These are phyloP conservation scores for Rattus norvegicus DNA, from an alignment of 2,113 vertebrate species.

Conservation along the genomic window GRCr8 NC_086020.1:197763501-197764000, in stretches of 20 bases:
- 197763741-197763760: neutral
- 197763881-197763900: neutral
- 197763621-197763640: neutral
- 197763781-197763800: neutral
- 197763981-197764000: neutral
- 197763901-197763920: neutral
- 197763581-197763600: neutral
- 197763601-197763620: neutral
- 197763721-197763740: conserved; percentile 4
- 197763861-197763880: neutral
- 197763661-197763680: neutral
- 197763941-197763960: neutral
- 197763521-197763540: neutral
- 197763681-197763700: neutral
- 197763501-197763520: neutral
- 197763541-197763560: neutral
- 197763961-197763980: neutral
- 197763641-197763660: neutral
- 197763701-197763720: neutral
- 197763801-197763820: neutral
- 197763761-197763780: neutral
- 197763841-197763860: neutral
- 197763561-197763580: neutral
- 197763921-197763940: neutral
- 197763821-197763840: neutral